phyloP scores from a whole-genome alignment of 1,140 invertebrate species.

The Geopemphigus sp. region DNA sequence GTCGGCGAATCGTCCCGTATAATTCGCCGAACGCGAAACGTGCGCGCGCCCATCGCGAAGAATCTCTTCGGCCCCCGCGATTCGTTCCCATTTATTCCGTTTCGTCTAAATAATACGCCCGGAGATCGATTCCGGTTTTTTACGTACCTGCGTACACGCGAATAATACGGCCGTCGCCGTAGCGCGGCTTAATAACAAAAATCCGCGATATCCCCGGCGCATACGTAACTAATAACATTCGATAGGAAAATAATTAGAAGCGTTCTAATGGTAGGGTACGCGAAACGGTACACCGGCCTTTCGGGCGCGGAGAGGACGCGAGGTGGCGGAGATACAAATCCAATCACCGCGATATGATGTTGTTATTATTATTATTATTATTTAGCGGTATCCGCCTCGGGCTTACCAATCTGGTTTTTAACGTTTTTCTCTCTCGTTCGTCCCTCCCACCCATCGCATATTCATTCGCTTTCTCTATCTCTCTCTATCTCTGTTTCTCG shows the following conservation, averaged over 20 bases:
- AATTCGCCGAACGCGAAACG: too few relatives aligned
- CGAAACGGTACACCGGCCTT: slow-evolving; percentile 40
- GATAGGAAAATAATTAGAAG: slow-evolving; percentile 45
- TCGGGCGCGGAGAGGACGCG: not conserved
- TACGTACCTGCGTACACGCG: not conserved
- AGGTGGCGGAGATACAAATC: slow-evolving; percentile 24
- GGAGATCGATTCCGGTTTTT: slow-evolving; percentile 30
- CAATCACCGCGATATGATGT: slow-evolving; percentile 47
- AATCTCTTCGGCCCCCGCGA: too few relatives aligned
- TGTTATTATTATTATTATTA: slow-evolving; percentile 44
- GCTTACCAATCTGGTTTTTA: slow-evolving; percentile 47
- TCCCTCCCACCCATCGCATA: too few relatives aligned
- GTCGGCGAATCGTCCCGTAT: too few relatives aligned
- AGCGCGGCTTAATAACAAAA: not conserved
- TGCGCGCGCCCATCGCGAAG: too few relatives aligned
- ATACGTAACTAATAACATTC: slow-evolving; percentile 17
- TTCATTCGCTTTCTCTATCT: too few relatives aligned
- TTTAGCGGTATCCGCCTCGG: slow-evolving; percentile 30
- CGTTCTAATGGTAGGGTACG: slow-evolving; percentile 34
- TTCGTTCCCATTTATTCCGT: too few relatives aligned
- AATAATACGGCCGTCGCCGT: not conserved
- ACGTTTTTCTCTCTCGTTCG: slow-evolving; percentile 1
- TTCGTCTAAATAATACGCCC: too few relatives aligned
- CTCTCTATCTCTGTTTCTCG: too few relatives aligned
- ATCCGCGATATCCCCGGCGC: slow-evolving; percentile 9